These are phyloP conservation scores for Julus scanicus DNA, from an alignment of 2,888 invertebrate genomes.

Conservation along the genomic window DNA sequence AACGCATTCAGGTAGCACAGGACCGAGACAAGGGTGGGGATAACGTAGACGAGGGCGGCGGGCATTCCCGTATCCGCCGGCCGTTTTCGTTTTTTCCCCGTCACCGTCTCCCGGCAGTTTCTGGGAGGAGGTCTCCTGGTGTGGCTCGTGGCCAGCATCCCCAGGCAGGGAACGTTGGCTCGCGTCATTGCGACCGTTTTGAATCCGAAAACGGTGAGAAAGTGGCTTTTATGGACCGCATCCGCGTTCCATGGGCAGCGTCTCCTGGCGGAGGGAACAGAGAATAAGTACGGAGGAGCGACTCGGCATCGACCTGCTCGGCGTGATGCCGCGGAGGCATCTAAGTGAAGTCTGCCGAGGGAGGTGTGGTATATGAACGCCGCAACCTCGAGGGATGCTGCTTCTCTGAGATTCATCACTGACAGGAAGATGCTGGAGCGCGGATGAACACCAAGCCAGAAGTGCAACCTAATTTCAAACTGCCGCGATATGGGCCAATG, in stretches of 20 bases:
- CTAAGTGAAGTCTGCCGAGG: background rate
- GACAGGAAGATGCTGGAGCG: background rate
- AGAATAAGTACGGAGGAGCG: background rate
- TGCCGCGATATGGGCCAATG: too few species aligned
- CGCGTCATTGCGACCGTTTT: background rate
- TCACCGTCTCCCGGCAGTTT: background rate
- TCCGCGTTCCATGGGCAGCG: background rate
- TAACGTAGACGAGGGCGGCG: background rate
- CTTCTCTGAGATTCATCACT: background rate
- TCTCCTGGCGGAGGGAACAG: background rate
- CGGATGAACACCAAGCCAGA: background rate
- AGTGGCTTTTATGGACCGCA: background rate
- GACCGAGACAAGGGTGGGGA: slow-evolving; percentile 73
- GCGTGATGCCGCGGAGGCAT: background rate
- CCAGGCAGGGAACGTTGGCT: background rate
- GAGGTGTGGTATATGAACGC: background rate
- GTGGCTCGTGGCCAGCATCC: background rate
- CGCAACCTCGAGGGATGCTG: background rate
- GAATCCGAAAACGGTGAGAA: background rate
- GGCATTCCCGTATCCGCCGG: slow-evolving; percentile 20
- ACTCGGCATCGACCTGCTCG: background rate
- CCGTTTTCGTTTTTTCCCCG: background rate
- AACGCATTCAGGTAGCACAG: slow-evolving; percentile 80
- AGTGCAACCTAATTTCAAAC: too few species aligned
- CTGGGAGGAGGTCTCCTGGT: background rate